These are phyloP conservation scores for Sternarchorhynchus goeldii DNA, from an alignment of 2,797 vertebrate species.

Conservation along the genomic window DNA sequence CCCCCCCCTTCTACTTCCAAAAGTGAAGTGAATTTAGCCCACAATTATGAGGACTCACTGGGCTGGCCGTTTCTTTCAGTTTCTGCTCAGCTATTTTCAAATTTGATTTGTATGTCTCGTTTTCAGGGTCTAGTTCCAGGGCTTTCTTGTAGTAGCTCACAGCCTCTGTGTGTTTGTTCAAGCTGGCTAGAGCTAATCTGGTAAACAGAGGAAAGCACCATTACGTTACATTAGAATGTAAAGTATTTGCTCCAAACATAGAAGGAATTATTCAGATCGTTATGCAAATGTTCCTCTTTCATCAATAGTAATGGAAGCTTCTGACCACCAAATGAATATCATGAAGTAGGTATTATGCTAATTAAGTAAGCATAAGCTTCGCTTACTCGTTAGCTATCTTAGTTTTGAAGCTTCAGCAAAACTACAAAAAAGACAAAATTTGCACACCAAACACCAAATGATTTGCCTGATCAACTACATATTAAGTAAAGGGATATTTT, in stretches of 20 bases:
- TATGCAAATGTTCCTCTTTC: too few relatives aligned
- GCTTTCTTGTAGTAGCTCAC: conserved; percentile 90
- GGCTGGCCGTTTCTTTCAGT: conserved; percentile 87
- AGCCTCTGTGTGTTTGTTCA: conserved; percentile 92
- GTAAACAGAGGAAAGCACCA: conserved; percentile 3
- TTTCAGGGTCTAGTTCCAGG: conserved; percentile 91
- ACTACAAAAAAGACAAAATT: too few relatives aligned
- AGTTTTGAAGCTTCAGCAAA: too few relatives aligned
- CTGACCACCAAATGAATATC: too few relatives aligned
- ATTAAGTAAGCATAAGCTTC: too few relatives aligned
- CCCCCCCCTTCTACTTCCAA: not conserved
- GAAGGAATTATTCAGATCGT: too few relatives aligned
- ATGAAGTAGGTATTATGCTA: too few relatives aligned
- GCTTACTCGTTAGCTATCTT: too few relatives aligned
- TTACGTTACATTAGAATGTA: not conserved
- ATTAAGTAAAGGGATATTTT: too few relatives aligned
- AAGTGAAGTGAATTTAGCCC: not conserved
- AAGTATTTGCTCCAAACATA: not conserved
- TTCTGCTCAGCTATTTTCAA: conserved; percentile 94
- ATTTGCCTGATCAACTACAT: too few relatives aligned
- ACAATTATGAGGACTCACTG: conserved; percentile 69
- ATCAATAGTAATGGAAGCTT: too few relatives aligned
- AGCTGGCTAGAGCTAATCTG: conserved; percentile 90
- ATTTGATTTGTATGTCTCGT: conserved; percentile 92
- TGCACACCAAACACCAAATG: too few relatives aligned